These are phyloP conservation scores for Zootoca vivipara DNA, from an alignment of 2,113 vertebrate genomes.

Conservation along the genomic window DNA sequence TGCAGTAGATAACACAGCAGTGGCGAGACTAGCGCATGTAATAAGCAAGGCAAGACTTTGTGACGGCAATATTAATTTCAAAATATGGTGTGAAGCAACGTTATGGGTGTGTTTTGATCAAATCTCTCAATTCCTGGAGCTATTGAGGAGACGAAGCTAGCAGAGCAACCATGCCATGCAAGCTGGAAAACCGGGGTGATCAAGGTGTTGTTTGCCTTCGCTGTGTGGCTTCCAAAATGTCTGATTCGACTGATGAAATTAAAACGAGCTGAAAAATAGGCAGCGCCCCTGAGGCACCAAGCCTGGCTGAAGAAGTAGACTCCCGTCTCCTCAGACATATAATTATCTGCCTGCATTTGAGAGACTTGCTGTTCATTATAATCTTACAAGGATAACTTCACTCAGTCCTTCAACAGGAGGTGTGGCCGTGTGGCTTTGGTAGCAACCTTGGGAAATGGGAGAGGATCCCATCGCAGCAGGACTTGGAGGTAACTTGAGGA, in stretches of 20 bases:
- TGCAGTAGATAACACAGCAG: neutral
- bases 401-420: neutral
- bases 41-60: neutral
- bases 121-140: neutral
- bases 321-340: conserved; percentile 53
- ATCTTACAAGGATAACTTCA: conserved; percentile 35
- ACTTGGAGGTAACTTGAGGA: no score
- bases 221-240: conserved; percentile 18
- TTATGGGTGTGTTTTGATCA: neutral
- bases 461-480: neutral
- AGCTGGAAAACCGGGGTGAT: neutral
- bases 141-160: neutral
- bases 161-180: neutral
- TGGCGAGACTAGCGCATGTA: no score
- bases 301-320: conserved; percentile 29
- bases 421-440: neutral
- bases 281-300: conserved; percentile 49
- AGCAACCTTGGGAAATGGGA: neutral
- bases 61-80: neutral
- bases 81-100: neutral
- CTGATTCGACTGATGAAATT: conserved; percentile 28
- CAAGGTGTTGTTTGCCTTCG: conserved; percentile 16
- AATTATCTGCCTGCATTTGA: conserved; percentile 64
- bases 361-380: conserved; percentile 4
- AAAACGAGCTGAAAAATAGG: conserved; percentile 19